phyloP scores from a whole-genome alignment of 2,113 vertebrate genomes.

The Tylochromis polylepis region DNA sequence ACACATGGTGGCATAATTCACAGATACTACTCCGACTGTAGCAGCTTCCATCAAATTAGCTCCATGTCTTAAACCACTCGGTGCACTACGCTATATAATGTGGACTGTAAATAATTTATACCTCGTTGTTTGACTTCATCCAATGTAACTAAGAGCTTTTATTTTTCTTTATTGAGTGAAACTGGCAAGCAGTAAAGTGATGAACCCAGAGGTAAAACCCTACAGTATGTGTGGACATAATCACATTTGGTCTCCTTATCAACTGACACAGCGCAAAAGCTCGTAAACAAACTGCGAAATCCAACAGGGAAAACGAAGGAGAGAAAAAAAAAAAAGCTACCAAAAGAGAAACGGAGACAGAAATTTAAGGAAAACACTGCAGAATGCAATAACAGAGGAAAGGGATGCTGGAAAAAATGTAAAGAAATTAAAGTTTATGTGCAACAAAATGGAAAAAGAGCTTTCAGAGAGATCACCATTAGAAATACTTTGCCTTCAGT shows the following conservation, averaged over 20 bases:
- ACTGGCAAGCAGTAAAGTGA: background rate
- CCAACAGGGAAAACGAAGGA: background rate
- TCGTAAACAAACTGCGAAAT: background rate
- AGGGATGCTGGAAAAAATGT: background rate
- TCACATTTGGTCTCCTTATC: slow-evolving; percentile 39
- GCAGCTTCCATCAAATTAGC: background rate
- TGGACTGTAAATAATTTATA: background rate
- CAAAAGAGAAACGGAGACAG: background rate
- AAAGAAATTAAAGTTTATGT: background rate
- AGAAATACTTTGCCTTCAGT: background rate
- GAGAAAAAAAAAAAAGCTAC: background rate
- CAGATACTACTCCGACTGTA: background rate
- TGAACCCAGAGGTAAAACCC: slow-evolving; percentile 10
- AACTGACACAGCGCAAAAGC: slow-evolving; percentile 6
- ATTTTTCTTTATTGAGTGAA: background rate
- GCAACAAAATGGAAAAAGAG: background rate
- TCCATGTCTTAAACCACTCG: background rate
- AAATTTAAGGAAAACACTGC: background rate
- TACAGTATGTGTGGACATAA: background rate
- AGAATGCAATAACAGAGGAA: background rate
- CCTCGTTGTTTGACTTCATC: background rate
- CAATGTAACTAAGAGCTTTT: background rate
- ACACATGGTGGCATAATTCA: background rate
- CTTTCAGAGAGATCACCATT: background rate
- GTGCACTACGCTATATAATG: background rate